Conservation (phyloP, 2,797 vertebrate species). For the Periophthalmus magnuspinnatus region DNA sequence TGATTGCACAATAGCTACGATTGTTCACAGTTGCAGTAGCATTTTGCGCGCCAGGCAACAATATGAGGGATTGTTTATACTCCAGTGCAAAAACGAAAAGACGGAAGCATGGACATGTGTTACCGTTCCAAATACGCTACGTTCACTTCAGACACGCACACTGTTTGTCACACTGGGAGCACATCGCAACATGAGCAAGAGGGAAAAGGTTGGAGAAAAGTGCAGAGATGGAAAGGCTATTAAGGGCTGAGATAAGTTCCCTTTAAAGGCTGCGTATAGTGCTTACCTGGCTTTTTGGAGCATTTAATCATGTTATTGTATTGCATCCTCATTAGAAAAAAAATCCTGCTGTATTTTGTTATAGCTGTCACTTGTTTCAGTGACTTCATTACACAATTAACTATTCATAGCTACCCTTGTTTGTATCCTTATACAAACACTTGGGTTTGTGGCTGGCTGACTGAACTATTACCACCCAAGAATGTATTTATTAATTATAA, state of each 20-base stretch:
- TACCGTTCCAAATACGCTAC: constrained; percentile 14
- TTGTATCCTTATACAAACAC: no score
- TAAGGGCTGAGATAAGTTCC: background rate
- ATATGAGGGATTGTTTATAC: constrained; percentile 43
- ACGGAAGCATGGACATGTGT: constrained; percentile 15
- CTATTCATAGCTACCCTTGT: no score
- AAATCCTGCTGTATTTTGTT: no score
- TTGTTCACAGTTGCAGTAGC: constrained; percentile 39
- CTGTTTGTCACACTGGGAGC: constrained; percentile 37
- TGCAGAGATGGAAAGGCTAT: constrained; percentile 5
- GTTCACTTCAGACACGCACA: constrained; percentile 10
- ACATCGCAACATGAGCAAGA: constrained; percentile 37
- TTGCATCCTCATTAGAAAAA: no score
- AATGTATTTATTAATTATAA: no score
- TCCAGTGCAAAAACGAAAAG: constrained; percentile 11
- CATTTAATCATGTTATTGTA: no score
- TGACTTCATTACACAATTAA: no score
- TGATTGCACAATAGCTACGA: constrained; percentile 32
- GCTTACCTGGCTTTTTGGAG: background rate
- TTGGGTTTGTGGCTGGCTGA: no score
- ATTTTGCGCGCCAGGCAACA: constrained; percentile 31
- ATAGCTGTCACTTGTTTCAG: no score
- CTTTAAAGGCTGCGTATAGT: background rate
- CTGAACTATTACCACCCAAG: no score
- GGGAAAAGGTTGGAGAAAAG: constrained; percentile 17